A percentile compares a stretch with the other conserved stretches of the same genome.
These are phyloP conservation scores for Drosophila ustulata DNA, from an alignment of 2,888 invertebrate species.

Conservation along the genomic window DNA sequence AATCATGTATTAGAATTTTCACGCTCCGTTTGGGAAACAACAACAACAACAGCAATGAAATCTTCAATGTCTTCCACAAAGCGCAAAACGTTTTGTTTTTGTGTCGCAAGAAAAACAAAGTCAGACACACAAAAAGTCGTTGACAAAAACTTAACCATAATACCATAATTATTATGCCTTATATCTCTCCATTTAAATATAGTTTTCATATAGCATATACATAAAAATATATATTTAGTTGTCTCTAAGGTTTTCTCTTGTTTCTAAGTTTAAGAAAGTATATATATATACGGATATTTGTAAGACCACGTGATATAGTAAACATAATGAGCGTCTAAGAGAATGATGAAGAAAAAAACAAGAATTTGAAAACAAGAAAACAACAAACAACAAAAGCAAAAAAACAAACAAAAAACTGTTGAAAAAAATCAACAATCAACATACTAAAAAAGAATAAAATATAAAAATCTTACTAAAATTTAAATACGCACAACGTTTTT, in stretches of 20 bases:
- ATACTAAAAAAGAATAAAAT: conserved; percentile 68
- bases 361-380: conserved; percentile 57
- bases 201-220: conserved; percentile 30
- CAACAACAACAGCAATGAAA: conserved; percentile 68
- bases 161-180: conserved; percentile 46
- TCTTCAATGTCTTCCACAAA: conserved; percentile 77
- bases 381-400: conserved; percentile 36
- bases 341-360: conserved; percentile 34
- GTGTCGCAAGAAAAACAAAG: conserved; percentile 31
- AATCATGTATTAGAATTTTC: conserved; percentile 64
- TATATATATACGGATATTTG: conserved; percentile 38
- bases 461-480: conserved; percentile 70
- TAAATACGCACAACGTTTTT: conserved; percentile 42
- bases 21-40: conserved; percentile 46
- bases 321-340: conserved; percentile 76
- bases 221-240: conserved; percentile 33
- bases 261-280: conserved; percentile 46
- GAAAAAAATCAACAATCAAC: conserved; percentile 52
- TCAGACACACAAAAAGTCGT: conserved; percentile 39
- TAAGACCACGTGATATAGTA: conserved; percentile 79
- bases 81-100: conserved; percentile 56
- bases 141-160: conserved; percentile 51
- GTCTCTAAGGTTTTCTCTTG: conserved; percentile 42
- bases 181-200: conserved; percentile 50
- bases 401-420: conserved; percentile 53